These are phyloP conservation scores for Uloborus diversus DNA, from an alignment of 1,140 invertebrate species.

Conservation along the genomic window DNA sequence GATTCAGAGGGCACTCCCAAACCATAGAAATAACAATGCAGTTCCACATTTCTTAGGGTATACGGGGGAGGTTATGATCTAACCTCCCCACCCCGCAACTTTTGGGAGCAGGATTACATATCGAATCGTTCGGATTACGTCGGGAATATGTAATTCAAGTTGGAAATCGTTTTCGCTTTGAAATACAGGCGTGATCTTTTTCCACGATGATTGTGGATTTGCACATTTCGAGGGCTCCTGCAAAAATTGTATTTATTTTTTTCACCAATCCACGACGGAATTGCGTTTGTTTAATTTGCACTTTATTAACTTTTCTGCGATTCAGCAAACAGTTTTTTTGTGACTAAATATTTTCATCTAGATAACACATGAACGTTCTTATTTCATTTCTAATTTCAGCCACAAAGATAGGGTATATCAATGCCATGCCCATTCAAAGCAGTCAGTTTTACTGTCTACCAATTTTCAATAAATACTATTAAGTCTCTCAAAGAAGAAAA, in stretches of 20 bases:
- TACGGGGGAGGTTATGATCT: conserved; percentile 7
- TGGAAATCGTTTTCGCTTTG: conserved; percentile 29
- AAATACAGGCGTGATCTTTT: conserved; percentile 32
- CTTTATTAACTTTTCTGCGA: too few relatives aligned
- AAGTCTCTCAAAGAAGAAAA: too few relatives aligned
- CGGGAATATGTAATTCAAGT: conserved; percentile 27
- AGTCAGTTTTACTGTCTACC: too few relatives aligned
- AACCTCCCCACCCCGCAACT: not conserved
- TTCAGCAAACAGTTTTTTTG: too few relatives aligned
- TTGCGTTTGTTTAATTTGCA: too few relatives aligned
- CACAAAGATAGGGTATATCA: too few relatives aligned
- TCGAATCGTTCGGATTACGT: conserved; percentile 32
- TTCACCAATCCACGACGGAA: not conserved
- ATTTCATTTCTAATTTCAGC: too few relatives aligned
- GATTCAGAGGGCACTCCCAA: conserved; percentile 28
- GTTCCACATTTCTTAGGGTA: conserved; percentile 19
- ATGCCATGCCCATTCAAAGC: too few relatives aligned
- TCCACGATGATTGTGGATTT: conserved; percentile 31
- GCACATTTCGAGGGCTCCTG: not conserved
- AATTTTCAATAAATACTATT: too few relatives aligned
- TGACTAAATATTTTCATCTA: too few relatives aligned
- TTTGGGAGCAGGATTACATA: conserved; percentile 22
- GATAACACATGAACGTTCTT: too few relatives aligned
- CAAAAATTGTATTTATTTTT: conserved; percentile 12
- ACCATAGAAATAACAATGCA: conserved; percentile 37